Conservation (phyloP, 2,797 vertebrate genomes). For the Chloroceryle amazona region DNA sequence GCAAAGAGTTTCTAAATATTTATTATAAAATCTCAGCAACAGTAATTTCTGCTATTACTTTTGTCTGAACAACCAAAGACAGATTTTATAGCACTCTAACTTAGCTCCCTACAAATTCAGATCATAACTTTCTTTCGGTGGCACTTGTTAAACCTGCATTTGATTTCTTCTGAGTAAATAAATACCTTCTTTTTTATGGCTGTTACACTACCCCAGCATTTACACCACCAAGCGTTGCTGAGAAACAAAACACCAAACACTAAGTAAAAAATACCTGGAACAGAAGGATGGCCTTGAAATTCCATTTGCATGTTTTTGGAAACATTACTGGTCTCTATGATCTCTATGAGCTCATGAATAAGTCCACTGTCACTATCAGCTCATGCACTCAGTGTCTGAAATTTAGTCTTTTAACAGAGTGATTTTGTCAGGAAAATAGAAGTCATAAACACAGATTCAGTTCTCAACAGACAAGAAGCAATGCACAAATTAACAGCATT, state of each 20-base stretch:
- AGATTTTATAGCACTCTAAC: neutral
- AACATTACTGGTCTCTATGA: neutral
- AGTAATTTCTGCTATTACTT: neutral
- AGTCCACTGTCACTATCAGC: neutral
- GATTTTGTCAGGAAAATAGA: neutral
- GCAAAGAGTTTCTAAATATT: conserved; percentile 10
- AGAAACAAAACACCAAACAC: neutral
- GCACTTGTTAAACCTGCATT: neutral
- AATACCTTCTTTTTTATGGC: neutral
- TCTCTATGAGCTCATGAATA: neutral
- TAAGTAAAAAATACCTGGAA: neutral
- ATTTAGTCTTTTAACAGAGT: neutral
- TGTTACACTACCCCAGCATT: neutral
- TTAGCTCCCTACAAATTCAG: neutral
- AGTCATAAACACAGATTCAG: neutral
- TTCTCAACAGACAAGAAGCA: neutral
- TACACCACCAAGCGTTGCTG: fast-evolving
- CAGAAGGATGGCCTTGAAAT: neutral
- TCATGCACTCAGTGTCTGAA: neutral
- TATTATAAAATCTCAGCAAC: neutral
- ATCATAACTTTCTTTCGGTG: neutral
- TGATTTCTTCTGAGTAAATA: neutral
- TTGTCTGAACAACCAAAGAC: neutral
- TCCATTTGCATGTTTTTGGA: neutral
- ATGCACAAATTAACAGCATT: neutral